A percentile compares a stretch with the other conserved stretches of the same genome.
phyloP scores from a whole-genome alignment of 2,797 vertebrate genomes.

The Leptodactylus fallax region DNA sequence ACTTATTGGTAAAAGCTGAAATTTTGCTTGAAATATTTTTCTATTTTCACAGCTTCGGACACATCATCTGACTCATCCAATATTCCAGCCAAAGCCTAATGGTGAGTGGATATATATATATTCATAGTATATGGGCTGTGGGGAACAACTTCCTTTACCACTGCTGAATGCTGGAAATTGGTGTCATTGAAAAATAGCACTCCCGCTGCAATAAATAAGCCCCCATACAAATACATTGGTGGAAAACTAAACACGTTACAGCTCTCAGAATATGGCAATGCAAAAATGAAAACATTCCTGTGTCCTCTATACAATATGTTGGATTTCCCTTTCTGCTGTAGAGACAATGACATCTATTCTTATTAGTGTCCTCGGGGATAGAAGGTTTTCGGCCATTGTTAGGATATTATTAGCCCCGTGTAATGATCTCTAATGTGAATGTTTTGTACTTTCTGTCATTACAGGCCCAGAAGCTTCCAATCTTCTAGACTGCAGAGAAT shows the following conservation, averaged over 20 bases:
- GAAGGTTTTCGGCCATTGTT: neutral
- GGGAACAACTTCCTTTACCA: neutral
- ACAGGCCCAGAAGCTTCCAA: neutral
- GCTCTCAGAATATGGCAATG: no score
- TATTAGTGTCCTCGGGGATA: neutral
- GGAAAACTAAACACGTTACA: no score
- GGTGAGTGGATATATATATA: neutral
- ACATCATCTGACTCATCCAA: neutral
- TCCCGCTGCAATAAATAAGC: no score
- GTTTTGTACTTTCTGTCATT: neutral
- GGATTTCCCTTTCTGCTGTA: neutral
- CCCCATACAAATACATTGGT: no score
- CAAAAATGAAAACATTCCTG: no score
- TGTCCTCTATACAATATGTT: neutral
- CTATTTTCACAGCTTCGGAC: neutral
- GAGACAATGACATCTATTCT: neutral
- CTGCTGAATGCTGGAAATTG: no score
- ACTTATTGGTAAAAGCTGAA: neutral
- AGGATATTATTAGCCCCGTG: neutral
- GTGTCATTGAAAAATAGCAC: no score
- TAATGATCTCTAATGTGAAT: neutral
- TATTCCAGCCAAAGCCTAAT: neutral
- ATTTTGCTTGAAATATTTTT: neutral
- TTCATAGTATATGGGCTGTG: neutral
- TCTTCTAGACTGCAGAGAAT: neutral